Base-by-base conservation (phyloP, 30 jellyfish, hydroid and myxozoan species). In the Euphysa ruthae region DNA sequence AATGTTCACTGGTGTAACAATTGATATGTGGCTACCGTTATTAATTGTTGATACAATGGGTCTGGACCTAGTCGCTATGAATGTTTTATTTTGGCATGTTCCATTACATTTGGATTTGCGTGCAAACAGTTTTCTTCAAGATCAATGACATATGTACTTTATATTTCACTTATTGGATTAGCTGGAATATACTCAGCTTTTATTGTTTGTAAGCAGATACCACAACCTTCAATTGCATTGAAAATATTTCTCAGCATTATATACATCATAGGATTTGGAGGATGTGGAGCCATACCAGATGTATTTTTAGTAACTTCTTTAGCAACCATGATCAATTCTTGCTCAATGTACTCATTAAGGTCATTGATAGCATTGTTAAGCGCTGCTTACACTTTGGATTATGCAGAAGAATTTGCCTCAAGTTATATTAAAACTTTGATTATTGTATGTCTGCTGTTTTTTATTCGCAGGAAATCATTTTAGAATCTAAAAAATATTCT, bases 261-360 rank as follows among this genome's bases (percentile, higher is more conserved):
- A 4, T 63, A 63, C 31, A n/a, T 43, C 33, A 63, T 63, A 63
- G 24, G 35, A 16, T 63, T 63, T 38, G 77, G 44, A 1, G 29
- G 42, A 42, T 28, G 30, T 32, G 77, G 42, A n/a, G 31, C 42
- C 22, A 63, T 30, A 19, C 57, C 42, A 1, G 77, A 63, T 8
- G 58, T 63, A 13, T 63, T 32, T 43, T 63, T 63, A 16, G 42
- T 44, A 32, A 13, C 12, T 4, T 1, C 42, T 10, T 32, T 63
- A 49, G 77, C 77, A 63, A 63, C 35, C n/a, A 43, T 63, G 61
- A 43, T 42, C 4, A 43, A 42, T n/a, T 63, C 77, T 29, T 32
- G 10, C 15, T 35, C 77, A 18, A 24, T 63, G 42, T 30, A 42
- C 8, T 22, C 32, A 10, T 42, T 35, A 0, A 63, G 77, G 4